Conservation (phyloP, 2,797 vertebrate genomes). For the Pipistrellus pygmaeus region DNA sequence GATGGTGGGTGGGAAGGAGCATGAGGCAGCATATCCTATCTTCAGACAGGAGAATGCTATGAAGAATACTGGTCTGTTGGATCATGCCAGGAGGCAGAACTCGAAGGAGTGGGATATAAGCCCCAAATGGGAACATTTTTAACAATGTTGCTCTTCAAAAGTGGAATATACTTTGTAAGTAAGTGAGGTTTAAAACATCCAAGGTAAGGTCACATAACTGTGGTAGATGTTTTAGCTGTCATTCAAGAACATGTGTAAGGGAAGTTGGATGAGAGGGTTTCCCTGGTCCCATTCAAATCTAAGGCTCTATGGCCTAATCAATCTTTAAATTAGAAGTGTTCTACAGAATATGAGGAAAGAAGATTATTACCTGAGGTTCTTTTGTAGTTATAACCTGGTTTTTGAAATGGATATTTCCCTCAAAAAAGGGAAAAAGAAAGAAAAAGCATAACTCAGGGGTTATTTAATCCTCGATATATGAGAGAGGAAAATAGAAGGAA, state of each 20-base stretch:
- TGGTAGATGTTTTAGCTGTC: neutral
- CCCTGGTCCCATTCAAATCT: neutral
- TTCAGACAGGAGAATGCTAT: neutral
- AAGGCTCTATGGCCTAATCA: neutral
- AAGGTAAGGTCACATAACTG: neutral
- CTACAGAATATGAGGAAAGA: neutral
- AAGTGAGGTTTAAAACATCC: neutral
- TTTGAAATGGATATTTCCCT: neutral
- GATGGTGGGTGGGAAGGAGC: neutral
- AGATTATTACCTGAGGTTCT: neutral
- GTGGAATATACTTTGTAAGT: neutral
- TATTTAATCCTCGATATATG: neutral
- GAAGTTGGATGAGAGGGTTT: conserved; percentile 6
- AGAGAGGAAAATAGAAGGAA: neutral
- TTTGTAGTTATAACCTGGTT: neutral
- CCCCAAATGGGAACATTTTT: neutral
- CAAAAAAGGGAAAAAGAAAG: neutral
- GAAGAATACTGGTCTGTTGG: neutral
- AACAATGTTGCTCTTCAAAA: conserved; percentile 4
- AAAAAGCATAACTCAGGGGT: neutral
- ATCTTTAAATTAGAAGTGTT: conserved; percentile 21
- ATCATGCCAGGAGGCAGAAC: conserved; percentile 3
- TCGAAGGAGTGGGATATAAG: neutral
- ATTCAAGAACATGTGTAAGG: neutral
- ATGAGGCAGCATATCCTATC: neutral